Conservation (phyloP, 2,113 vertebrate genomes). For the Datnioides undecimradiatus region DNA sequence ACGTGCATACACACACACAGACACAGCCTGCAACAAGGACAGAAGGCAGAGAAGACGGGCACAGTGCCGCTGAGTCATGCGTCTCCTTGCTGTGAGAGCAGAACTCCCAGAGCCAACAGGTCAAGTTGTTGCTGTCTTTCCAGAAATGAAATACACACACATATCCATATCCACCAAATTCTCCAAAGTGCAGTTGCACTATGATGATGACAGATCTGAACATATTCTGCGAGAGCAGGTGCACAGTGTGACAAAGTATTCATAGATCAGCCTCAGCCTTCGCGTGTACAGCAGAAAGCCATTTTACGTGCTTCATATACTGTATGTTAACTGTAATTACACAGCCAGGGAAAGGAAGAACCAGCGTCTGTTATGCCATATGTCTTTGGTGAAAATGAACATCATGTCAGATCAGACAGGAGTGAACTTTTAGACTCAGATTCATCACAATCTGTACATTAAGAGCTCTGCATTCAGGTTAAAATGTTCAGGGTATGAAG, state of each 20-base stretch:
- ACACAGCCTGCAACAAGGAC: conserved; percentile 36
- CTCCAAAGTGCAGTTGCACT: not conserved
- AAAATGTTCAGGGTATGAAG: not conserved
- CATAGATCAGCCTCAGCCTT: not conserved
- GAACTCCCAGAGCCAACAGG: conserved; percentile 28
- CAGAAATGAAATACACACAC: conserved; percentile 1
- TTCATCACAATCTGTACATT: not conserved
- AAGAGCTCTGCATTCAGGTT: not conserved
- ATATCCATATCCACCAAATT: not conserved
- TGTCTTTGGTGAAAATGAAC: conserved; percentile 30
- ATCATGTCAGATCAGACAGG: not conserved
- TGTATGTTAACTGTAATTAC: conserved; percentile 10
- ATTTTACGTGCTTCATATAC: conserved; percentile 2
- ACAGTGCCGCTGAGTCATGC: conserved; percentile 47
- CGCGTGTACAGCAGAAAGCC: not conserved
- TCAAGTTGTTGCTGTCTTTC: conserved; percentile 34
- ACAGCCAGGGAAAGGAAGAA: not conserved
- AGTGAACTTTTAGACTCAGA: not conserved
- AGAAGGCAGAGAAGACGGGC: conserved; percentile 41
- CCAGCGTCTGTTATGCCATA: conserved; percentile 33
- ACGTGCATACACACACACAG: conserved; percentile 29
- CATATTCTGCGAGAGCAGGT: not conserved
- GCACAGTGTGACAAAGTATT: not conserved
- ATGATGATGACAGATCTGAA: not conserved
- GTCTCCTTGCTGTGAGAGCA: conserved; percentile 28